A percentile compares a stretch with the other conserved stretches of the same genome.
These are phyloP conservation scores for Venturia canescens DNA, from an alignment of 1,140 invertebrate species.

Conservation along the genomic window DNA sequence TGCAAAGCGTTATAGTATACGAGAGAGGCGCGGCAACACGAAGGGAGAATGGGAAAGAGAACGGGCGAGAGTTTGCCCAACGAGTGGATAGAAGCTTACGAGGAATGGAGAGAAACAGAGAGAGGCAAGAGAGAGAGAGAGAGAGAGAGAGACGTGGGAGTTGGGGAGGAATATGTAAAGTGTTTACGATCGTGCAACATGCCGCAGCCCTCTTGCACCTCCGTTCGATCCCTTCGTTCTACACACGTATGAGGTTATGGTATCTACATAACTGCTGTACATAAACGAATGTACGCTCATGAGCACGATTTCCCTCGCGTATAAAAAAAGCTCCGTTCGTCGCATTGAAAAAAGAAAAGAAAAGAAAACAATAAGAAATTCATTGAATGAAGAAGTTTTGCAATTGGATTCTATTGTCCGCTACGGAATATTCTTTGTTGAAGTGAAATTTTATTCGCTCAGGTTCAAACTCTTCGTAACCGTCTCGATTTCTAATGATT, in stretches of 20 bases:
- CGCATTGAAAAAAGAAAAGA: background rate
- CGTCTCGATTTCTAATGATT: too few species aligned
- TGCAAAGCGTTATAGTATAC: slow-evolving; percentile 64
- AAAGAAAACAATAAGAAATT: too few species aligned
- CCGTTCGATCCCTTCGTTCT: slow-evolving; percentile 12
- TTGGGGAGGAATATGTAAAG: slow-evolving; percentile 69
- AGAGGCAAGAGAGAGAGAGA: slow-evolving; percentile 47
- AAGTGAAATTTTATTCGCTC: too few species aligned
- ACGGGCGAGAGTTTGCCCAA: slow-evolving; percentile 39
- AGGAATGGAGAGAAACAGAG: slow-evolving; percentile 56
- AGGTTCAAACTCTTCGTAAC: too few species aligned
- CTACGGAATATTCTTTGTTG: too few species aligned
- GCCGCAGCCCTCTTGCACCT: slow-evolving; percentile 60
- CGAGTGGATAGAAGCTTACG: slow-evolving; percentile 39
- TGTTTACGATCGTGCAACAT: slow-evolving; percentile 75
- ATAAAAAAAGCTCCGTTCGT: background rate
- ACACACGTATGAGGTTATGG: slow-evolving; percentile 28
- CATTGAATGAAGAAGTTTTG: background rate
- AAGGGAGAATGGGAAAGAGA: slow-evolving; percentile 37
- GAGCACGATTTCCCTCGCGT: slow-evolving; percentile 20
- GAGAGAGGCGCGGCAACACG: slow-evolving; percentile 41
- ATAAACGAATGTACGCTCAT: background rate
- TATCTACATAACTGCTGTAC: slow-evolving; percentile 9
- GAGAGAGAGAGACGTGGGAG: slow-evolving; percentile 52
- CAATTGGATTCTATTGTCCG: too few species aligned